Base-by-base conservation (phyloP, 2,113 vertebrate species). In the Odontophorus gujanensis region DNA sequence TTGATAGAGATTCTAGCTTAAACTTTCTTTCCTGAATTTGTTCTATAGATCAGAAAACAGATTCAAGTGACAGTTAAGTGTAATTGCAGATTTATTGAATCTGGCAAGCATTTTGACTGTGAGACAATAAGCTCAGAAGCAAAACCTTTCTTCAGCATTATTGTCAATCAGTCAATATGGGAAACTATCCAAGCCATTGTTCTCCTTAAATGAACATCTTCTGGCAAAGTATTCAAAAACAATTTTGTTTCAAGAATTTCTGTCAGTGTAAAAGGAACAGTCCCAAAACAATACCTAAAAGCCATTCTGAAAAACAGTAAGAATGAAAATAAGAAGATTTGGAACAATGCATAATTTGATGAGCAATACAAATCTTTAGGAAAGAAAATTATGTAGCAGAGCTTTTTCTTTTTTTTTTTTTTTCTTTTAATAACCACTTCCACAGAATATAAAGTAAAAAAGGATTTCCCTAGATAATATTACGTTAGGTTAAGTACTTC, bases 141-240 rank as follows among this genome's bases (percentile, higher is more conserved):
- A 96, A 91, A 95, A 48, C n/a, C 58, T 92, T 88, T 96, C 76
- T 92, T 92, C 77, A 86, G 51, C 61, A 68, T 92, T 86, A 76
- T 81, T 84, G 81, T 76, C 71, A 85, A 65, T 96, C 83, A 68
- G 47, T 92, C 73, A 94, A 55, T 53, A 75, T 24, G 16, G 62
- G 58, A 96, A 96, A 21, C 40, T 75, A 53, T 69, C 48, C 71
- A 76, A 94, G 77, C n/a, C 2, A 14, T 42, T 82, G 59, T 84
- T 95, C 84, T 38, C 65, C 48, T 93, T 87, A 85, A 95, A 81
- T 81, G 65, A 92, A 62, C 42, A 69, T 72, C 26, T 78, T 94
- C 90, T 76, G 85, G 53, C 11, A 75, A 6, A 30, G 14, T 32
- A 59, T 67, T 78, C 34, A 80, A 85, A 90, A 92, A 10, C 4